phyloP scores from a whole-genome alignment of 2,888 invertebrate genomes.

The Bugula neritina region DNA sequence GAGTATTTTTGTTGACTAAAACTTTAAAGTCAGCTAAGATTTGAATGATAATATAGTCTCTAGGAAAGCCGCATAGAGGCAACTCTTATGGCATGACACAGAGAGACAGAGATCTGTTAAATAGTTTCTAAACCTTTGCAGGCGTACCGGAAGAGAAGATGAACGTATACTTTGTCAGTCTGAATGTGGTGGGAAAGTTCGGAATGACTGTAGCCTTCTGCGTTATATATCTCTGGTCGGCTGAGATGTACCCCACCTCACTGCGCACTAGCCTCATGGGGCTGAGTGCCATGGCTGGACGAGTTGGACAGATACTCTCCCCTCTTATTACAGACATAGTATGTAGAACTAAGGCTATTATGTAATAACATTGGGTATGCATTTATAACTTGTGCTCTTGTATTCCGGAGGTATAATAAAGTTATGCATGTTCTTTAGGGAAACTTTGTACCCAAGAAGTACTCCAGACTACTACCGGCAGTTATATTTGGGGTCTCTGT shows the following conservation, averaged over 20 bases:
- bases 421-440: constrained; percentile 5
- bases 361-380: neutral
- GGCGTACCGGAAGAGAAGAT: neutral
- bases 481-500: neutral
- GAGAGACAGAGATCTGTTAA: no score
- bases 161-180: neutral
- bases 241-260: neutral
- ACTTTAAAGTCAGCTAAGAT: no score
- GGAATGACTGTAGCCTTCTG: neutral
- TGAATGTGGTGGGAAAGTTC: constrained; percentile 18
- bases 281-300: neutral
- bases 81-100: no score
- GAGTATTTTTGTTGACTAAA: no score
- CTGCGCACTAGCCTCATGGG: neutral
- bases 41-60: no score
- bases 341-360: neutral
- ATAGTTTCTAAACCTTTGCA: no score
- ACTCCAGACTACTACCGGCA: neutral
- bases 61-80: no score
- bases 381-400: neutral
- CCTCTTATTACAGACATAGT: constrained; percentile 5
- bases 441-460: neutral
- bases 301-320: neutral
- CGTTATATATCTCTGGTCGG: constrained; percentile 14
- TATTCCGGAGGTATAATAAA: neutral